Base-by-base conservation (phyloP, 2,797 vertebrate species). In the Muraenolepis orangiensis region DNA sequence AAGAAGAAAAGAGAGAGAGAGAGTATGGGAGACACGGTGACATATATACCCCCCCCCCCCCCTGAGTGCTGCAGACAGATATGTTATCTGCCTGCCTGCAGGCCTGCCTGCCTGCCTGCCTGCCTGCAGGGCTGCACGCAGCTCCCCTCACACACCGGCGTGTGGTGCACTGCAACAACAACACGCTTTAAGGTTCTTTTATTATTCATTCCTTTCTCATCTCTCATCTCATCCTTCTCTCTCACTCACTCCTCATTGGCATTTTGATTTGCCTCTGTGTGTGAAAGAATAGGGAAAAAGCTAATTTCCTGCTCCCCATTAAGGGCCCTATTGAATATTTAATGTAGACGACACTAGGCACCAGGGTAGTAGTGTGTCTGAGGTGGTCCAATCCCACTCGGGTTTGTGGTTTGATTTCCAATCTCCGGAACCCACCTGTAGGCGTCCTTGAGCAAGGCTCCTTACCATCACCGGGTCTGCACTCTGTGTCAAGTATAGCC, bases 291-390 rank as follows among this genome's bases (percentile, higher is more conserved):
- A 12, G 10, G 28, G 18, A 31, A 14, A 69, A 77, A 78, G 82
- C 29, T 11, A n/a, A 70, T 82, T 85, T 87, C 82, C 71, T 69
- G 34, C 66, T 57, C 18, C 76, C 79, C 78, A 83, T 72, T 77
- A 85, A 86, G 76, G 74, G 70, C 42, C 28, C 14, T 4, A n/a
- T 69, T 88, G 77, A 85, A 91, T 85, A 78, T 88, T 87, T 83
- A 40, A 89, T 86, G 75, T 8, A 11, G n/a, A 10, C 8, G n/a
- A 23, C 67, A 70, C 40, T 67, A 73, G n/a, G n/a, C n/a, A 76
- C 18, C 2, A 14, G 40, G 40, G 40, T 14, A 42, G 40, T 42
- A 4, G 40, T 42, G 36, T 38, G 40, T 51, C 42, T 51, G 2
- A 20, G 18, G 42, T 20, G 42, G 42, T 16, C 36, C 1, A 38